These are phyloP conservation scores for Papilio aristodemus DNA, from an alignment of 1,140 invertebrate genomes.

Conservation along the genomic window DNA sequence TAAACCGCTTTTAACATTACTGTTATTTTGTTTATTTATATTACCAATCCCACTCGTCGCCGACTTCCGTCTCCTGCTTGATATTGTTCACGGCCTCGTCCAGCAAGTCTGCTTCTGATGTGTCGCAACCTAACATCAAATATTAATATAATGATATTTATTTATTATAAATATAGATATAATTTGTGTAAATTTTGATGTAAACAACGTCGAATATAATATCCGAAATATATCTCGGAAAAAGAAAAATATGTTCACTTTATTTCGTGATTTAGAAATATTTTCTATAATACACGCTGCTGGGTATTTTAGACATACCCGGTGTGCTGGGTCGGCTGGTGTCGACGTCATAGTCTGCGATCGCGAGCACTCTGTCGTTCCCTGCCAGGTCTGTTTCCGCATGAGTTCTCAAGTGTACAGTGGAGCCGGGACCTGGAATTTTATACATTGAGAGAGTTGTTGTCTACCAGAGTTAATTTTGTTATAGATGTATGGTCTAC, in stretches of 20 bases:
- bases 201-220: too few species aligned
- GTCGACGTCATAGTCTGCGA: constrained; percentile 80
- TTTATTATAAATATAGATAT: neutral
- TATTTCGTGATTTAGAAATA: too few species aligned
- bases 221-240: too few species aligned
- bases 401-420: constrained; percentile 80
- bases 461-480: neutral
- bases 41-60: constrained; percentile 78
- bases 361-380: constrained; percentile 77
- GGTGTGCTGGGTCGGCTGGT: constrained; percentile 83
- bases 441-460: neutral
- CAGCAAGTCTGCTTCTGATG: constrained; percentile 59
- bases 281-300: too few species aligned
- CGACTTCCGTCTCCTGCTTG: constrained; percentile 63
- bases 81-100: constrained; percentile 52
- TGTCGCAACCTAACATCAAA: constrained; percentile 58
- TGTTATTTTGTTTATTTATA: constrained; percentile 6
- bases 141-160: neutral
- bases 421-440: constrained; percentile 79
- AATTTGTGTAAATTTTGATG: neutral
- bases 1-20: too few species aligned
- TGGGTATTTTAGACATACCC: constrained; percentile 49
- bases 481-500: too few species aligned
- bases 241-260: too few species aligned
- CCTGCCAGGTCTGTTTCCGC: constrained; percentile 76